Conservation (phyloP, 2,888 invertebrate species). For the Artemia sinica region DNA sequence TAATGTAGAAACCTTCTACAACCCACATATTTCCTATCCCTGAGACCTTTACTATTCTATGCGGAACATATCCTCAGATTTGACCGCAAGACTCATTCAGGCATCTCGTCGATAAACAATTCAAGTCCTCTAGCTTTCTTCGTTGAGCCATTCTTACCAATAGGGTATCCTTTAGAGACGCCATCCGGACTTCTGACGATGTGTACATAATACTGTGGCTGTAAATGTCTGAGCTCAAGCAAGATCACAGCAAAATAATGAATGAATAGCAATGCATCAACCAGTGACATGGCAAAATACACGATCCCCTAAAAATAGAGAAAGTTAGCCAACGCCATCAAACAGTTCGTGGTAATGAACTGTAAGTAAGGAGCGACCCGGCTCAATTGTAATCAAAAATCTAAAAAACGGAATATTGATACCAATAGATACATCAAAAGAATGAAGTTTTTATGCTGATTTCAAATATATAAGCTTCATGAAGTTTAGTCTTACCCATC, state of each 20-base stretch:
- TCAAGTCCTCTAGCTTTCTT: background rate
- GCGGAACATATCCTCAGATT: background rate
- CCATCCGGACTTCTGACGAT: slow-evolving; percentile 91
- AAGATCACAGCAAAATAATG: slow-evolving; percentile 84
- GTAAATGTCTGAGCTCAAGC: slow-evolving; percentile 77
- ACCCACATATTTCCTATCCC: background rate
- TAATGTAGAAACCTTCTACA: too few relatives aligned
- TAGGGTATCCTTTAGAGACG: slow-evolving; percentile 65
- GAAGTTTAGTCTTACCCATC: too few relatives aligned
- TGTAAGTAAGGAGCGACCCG: too few relatives aligned
- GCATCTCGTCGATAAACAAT: background rate
- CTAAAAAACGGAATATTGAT: too few relatives aligned
- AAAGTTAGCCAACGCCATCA: too few relatives aligned
- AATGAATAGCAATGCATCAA: slow-evolving; percentile 82
- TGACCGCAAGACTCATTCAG: background rate
- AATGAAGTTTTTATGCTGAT: too few relatives aligned
- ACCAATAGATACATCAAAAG: too few relatives aligned
- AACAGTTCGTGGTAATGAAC: too few relatives aligned
- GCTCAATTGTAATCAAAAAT: too few relatives aligned
- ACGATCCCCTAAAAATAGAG: slow-evolving; percentile 47
- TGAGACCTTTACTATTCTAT: background rate
- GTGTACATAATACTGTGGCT: slow-evolving; percentile 41
- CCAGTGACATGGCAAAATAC: slow-evolving; percentile 74
- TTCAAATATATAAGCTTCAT: too few relatives aligned
- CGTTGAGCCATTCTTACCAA: slow-evolving; percentile 39